These are phyloP conservation scores for Pituophis catenifer DNA, from an alignment of 2,113 vertebrate genomes.

Conservation along the genomic window DNA sequence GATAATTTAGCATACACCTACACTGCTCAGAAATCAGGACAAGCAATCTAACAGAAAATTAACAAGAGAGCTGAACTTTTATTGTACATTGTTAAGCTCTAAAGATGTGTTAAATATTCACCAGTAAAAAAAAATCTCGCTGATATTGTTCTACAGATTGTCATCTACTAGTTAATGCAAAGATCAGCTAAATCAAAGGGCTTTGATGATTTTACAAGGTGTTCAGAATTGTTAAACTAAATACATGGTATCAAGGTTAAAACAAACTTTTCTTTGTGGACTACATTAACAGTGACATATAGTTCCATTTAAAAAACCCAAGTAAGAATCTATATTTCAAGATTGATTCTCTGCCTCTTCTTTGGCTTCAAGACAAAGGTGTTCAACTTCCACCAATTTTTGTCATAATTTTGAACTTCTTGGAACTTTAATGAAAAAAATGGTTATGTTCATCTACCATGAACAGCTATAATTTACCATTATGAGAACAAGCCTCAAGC, in stretches of 20 bases:
- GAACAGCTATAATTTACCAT: not conserved
- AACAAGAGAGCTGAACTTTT: not conserved
- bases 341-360: not conserved
- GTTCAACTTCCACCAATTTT: not conserved
- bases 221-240: not conserved
- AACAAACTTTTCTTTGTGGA: not conserved
- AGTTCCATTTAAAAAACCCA: not conserved
- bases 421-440: not conserved
- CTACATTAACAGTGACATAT: not conserved
- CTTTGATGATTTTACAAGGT: not conserved
- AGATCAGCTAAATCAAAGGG: slow-evolving; percentile 7
- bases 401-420: not conserved
- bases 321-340: not conserved
- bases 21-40: not conserved
- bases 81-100: not conserved
- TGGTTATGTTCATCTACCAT: not conserved
- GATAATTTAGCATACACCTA: slow-evolving; percentile 22
- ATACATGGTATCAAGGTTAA: not conserved
- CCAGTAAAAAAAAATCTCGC: not conserved
- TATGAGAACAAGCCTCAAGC: not conserved
- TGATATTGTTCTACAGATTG: not conserved
- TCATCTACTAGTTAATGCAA: not conserved
- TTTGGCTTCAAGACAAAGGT: not conserved
- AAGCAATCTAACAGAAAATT: not conserved
- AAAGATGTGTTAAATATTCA: not conserved